These are phyloP conservation scores for Gryon sp. DNA, from an alignment of 1,140 invertebrate species.

Conservation along the genomic window DNA sequence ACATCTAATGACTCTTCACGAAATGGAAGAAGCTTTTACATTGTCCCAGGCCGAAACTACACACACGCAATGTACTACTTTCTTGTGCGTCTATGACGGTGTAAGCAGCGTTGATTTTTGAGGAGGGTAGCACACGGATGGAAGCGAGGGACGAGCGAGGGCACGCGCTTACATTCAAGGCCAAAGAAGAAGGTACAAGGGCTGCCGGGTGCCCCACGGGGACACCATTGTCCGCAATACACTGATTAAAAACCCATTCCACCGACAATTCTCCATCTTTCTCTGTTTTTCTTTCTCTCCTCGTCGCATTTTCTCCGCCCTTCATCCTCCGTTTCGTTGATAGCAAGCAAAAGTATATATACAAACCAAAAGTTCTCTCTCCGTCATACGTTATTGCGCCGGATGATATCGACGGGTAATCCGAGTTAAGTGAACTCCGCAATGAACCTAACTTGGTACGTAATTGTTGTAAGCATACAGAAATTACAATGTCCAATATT, in stretches of 20 bases:
- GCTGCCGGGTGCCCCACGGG: constrained; percentile 72
- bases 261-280: constrained; percentile 66
- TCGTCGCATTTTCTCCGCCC: constrained; percentile 53
- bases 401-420: constrained; percentile 27
- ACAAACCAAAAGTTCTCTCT: constrained; percentile 29
- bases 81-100: constrained; percentile 49
- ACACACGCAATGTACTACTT: constrained; percentile 61
- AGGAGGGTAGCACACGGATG: constrained; percentile 48
- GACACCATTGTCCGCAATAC: constrained; percentile 76
- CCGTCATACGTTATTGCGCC: constrained; percentile 5
- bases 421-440: constrained; percentile 23
- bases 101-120: constrained; percentile 52
- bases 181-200: constrained; percentile 74
- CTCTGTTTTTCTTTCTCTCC: constrained; percentile 19
- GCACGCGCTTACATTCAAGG: constrained; percentile 68
- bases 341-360: constrained; percentile 10
- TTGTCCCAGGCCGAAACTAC: constrained; percentile 58
- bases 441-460: not conserved
- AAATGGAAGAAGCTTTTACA: constrained; percentile 44
- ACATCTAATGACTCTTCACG: constrained; percentile 20
- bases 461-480: constrained; percentile 1
- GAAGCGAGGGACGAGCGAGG: constrained; percentile 59
- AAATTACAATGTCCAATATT: constrained; percentile 12
- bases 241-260: constrained; percentile 78
- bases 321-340: constrained; percentile 32